A percentile compares a stretch with the other conserved stretches of the same genome.
phyloP scores from a whole-genome alignment of 92 coral and sea anemone genomes.

The Porites rus region DNA sequence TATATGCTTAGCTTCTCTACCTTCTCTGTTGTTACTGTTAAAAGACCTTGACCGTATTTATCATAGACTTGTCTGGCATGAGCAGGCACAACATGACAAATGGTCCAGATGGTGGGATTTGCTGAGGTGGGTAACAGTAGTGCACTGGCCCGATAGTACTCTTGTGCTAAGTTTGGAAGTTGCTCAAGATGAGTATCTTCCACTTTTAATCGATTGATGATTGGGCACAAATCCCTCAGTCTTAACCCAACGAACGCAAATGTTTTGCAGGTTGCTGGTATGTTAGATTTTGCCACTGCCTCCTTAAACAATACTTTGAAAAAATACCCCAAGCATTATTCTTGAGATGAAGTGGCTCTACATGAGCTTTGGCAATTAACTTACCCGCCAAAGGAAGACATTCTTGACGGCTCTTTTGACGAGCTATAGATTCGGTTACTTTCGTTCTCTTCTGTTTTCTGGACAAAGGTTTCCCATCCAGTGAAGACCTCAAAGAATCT shows the following conservation, averaged over 20 bases:
- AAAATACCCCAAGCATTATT: slow-evolving; percentile 64
- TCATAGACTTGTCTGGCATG: slow-evolving; percentile 43
- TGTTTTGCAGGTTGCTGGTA: slow-evolving; percentile 42
- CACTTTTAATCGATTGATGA: slow-evolving; percentile 27
- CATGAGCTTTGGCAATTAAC: slow-evolving; percentile 62
- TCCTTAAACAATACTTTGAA: slow-evolving; percentile 46
- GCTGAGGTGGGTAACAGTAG: slow-evolving; percentile 47
- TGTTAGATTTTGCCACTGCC: slow-evolving; percentile 50
- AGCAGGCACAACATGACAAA: slow-evolving; percentile 42
- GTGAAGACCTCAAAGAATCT: slow-evolving; percentile 41
- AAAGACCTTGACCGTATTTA: slow-evolving; percentile 45
- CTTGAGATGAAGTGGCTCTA: slow-evolving; percentile 61
- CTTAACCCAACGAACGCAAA: slow-evolving; percentile 64
- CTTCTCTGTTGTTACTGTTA: slow-evolving; percentile 54
- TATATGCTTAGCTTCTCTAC: slow-evolving; percentile 52
- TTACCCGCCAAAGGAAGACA: slow-evolving; percentile 48
- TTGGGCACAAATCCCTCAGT: slow-evolving; percentile 42
- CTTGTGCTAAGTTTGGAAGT: slow-evolving; percentile 13
- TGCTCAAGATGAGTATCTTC: slow-evolving; percentile 17
- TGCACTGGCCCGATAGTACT: slow-evolving; percentile 63
- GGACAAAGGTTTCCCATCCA: slow-evolving; percentile 25
- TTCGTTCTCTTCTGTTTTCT: slow-evolving; percentile 4
- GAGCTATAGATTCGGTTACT: slow-evolving; percentile 14
- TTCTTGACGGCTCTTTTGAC: slow-evolving; percentile 46
- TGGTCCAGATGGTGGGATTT: slow-evolving; percentile 50